A percentile compares a stretch with the other conserved stretches of the same genome.
Conservation (phyloP, 2,888 invertebrate species). For the Schizotus pectinicornis region DNA sequence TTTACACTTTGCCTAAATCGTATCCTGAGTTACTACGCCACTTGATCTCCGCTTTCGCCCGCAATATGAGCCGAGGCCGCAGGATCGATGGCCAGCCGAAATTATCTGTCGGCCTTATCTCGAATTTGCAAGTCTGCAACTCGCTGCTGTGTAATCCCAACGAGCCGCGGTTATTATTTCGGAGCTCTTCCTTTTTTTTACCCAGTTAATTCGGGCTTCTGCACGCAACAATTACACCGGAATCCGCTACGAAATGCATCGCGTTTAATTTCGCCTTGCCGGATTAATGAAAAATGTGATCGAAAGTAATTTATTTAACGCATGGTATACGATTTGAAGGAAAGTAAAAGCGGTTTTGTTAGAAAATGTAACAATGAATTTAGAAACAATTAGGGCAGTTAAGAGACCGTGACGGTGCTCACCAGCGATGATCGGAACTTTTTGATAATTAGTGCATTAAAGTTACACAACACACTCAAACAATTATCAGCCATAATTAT, state of each 20-base stretch:
- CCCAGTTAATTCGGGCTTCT: no score
- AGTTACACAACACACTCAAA: conserved; percentile 11
- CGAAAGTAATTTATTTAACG: conserved; percentile 28
- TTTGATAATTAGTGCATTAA: conserved; percentile 22
- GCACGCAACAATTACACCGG: no score
- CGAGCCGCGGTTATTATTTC: no score
- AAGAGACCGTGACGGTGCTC: conserved; percentile 19
- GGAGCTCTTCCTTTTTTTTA: not conserved
- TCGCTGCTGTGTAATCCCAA: no score
- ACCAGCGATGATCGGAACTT: conserved; percentile 18
- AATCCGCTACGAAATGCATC: conserved; percentile 6
- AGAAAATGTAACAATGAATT: conserved; percentile 8
- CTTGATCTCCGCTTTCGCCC: no score
- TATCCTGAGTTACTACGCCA: no score
- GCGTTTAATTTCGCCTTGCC: not conserved
- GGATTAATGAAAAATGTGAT: conserved; percentile 9
- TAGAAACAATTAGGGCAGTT: conserved; percentile 13
- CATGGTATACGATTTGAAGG: conserved; percentile 16
- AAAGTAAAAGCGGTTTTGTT: conserved; percentile 28
- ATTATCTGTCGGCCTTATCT: no score
- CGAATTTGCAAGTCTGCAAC: no score
- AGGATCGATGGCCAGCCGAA: no score
- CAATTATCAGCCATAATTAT: not conserved
- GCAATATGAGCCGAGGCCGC: no score
- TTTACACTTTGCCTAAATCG: no score